Evolutionary conservation across 2,113 vertebrate species (phyloP).

Genomic region (Larimichthys crocea): DNA sequence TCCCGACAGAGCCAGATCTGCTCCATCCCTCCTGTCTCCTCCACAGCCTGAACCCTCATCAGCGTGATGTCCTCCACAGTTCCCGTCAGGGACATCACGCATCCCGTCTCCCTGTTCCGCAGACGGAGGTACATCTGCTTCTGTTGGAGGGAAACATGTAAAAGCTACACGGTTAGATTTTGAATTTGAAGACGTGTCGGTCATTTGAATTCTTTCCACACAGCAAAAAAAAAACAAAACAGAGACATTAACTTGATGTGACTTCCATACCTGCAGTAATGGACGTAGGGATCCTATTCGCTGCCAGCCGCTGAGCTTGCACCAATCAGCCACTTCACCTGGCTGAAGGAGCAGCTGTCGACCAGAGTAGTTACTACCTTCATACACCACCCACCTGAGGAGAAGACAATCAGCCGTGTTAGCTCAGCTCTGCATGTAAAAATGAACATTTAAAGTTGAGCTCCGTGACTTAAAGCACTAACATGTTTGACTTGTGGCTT

Average conservation of each 20-base stretch:
- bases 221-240: not conserved
- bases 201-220: not conserved
- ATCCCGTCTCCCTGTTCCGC: constrained; percentile 88
- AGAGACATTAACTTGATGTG: not conserved
- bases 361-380: constrained; percentile 90
- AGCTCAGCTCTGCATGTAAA: not conserved
- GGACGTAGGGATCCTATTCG: constrained; percentile 93
- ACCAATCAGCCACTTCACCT: constrained; percentile 85
- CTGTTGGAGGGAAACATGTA: constrained; percentile 74
- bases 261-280: constrained; percentile 87
- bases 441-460: not conserved
- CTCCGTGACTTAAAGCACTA: not conserved
- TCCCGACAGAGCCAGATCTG: constrained; percentile 94
- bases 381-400: constrained; percentile 92
- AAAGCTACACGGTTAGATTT: not conserved
- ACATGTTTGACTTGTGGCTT: not conserved
- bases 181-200: not conserved
- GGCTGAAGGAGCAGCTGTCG: constrained; percentile 90
- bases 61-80: constrained; percentile 92
- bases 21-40: constrained; percentile 88
- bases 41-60: constrained; percentile 90
- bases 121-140: constrained; percentile 90
- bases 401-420: constrained; percentile 11
- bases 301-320: constrained; percentile 82
- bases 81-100: constrained; percentile 90